Evolutionary conservation across 2,797 vertebrate species (phyloP), one percentile per base, ranked within the genome.

Genomic region (Lithobates pipiens): DNA sequence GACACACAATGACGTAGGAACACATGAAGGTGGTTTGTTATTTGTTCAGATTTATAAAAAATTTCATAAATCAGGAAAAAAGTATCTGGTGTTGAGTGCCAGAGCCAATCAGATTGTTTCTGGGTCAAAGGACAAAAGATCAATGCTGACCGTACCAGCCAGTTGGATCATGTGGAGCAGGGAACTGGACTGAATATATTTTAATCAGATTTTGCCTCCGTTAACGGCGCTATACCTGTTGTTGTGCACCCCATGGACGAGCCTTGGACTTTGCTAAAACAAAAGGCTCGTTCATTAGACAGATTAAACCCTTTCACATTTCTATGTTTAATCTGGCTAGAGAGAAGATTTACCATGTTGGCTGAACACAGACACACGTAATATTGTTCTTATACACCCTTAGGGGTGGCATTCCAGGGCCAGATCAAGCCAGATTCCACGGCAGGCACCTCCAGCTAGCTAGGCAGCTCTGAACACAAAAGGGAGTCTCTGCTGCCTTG

Each of bases 271-370:
- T 50, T 63, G 15, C 42, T 71, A 8, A 81, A 82, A 86, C 85
- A 86, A 82, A 50, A 73, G 54, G 36, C 21, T 10, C 32, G 46
- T 82, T 86, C 79, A 82, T 82, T 73, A 65, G 68, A 68, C 80
- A 71, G 67, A 67, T 50, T 82, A 86, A 86, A 82, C 21, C 21
- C 39, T 77, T 77, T 77, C 80, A 61, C 72, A 76, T 85, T 82
- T 84, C 50, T 32, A 81, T 32, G 25, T 34, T 70, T 86, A 82
- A 82, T 86, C 80, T 73, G 27, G 67, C 57, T 65, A 42, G 16
- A 80, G 63, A 80, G 71, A 70, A 76, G 57, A 67, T 81, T 76
- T 81, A 44, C 57, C 71, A 27, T 36, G 63, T 67, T 76, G 29
- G 72, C 65, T 76, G 75, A 76, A 83, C 65, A 54, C 15, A 54